These are phyloP conservation scores for Yasuhikotakia modesta DNA, from an alignment of 2,797 vertebrate species.

Conservation along the genomic window DNA sequence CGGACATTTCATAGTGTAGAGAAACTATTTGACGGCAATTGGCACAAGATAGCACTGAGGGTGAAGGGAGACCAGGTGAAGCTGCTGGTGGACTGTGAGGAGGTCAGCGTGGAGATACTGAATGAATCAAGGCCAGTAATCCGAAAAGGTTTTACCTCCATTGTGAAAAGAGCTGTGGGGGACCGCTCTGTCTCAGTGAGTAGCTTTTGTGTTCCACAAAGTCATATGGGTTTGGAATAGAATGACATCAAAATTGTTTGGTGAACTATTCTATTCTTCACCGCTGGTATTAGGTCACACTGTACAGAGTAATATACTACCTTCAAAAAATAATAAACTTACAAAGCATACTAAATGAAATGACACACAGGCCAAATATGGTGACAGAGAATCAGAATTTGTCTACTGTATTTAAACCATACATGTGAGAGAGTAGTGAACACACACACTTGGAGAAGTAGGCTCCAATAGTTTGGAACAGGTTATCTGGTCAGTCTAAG, in stretches of 20 bases:
- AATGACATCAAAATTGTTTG: not conserved
- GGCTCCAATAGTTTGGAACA: not conserved
- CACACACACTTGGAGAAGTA: no score
- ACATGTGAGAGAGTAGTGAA: no score
- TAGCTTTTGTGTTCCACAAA: not conserved
- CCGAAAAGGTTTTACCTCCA: slow-evolving; percentile 67
- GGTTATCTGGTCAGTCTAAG: not conserved
- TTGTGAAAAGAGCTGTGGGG: slow-evolving; percentile 70
- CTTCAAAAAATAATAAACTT: no score
- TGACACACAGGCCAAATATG: no score
- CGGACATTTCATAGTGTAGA: slow-evolving; percentile 69
- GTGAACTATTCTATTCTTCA: not conserved
- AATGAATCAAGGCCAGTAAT: slow-evolving; percentile 63
- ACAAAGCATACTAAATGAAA: no score
- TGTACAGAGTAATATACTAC: no score
- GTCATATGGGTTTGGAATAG: no score
- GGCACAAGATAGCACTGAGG: slow-evolving; percentile 77
- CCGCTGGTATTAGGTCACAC: not conserved
- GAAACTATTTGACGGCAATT: slow-evolving; percentile 76
- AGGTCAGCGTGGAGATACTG: slow-evolving; percentile 67
- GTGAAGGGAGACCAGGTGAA: slow-evolving; percentile 71
- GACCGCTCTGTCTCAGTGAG: slow-evolving; percentile 70
- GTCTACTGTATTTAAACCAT: no score
- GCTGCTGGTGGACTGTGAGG: slow-evolving; percentile 75
- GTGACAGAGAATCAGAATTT: no score